phyloP scores from a whole-genome alignment of 2,888 invertebrate genomes.

The Sphecodes monilicornis region DNA sequence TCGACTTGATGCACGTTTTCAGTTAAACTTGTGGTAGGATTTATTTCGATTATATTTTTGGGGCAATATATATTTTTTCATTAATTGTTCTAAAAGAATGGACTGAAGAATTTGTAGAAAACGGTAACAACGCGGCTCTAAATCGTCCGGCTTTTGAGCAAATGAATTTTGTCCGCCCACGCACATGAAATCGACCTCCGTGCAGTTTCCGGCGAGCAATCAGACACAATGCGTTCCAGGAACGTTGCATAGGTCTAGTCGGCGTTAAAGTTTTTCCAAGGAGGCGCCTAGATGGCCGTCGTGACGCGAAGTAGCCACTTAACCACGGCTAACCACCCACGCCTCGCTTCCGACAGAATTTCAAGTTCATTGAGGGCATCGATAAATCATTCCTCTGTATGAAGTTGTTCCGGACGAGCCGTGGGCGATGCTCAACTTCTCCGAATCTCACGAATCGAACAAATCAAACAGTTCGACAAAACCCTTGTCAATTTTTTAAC shows the following conservation, averaged over 20 bases:
- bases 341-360: constrained; percentile 64
- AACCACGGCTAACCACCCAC: constrained; percentile 58
- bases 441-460: constrained; percentile 21
- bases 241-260: constrained; percentile 28
- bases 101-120: background rate
- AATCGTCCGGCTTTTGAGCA: background rate
- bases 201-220: constrained; percentile 15
- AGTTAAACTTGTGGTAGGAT: background rate
- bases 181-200: constrained; percentile 12
- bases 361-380: constrained; percentile 63
- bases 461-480: background rate
- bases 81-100: background rate
- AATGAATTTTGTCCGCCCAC: background rate
- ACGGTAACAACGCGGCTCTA: background rate
- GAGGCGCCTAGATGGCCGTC: constrained; percentile 43
- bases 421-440: constrained; percentile 35
- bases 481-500: background rate
- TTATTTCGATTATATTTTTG: background rate
- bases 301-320: constrained; percentile 68
- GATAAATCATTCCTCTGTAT: constrained; percentile 61
- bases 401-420: constrained; percentile 41
- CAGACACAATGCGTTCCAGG: constrained; percentile 8
- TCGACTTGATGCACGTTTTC: too few species aligned
- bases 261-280: constrained; percentile 32
- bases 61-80: background rate